These are phyloP conservation scores for Microcebus griseorufus DNA, from an alignment of 2,113 vertebrate species.

Conservation along the genomic window DNA sequence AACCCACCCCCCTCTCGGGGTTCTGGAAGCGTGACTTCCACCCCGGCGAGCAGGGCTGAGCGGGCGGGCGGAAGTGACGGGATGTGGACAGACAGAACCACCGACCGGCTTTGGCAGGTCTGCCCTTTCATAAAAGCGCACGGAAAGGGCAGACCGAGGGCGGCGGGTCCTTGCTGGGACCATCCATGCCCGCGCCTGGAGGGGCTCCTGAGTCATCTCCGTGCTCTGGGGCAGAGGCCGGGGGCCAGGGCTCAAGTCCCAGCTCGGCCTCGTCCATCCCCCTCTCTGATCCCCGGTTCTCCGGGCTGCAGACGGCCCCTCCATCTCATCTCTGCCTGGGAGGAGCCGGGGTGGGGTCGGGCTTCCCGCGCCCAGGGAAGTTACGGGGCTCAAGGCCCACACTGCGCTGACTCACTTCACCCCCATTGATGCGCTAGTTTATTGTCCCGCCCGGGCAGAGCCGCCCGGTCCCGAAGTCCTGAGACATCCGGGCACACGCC, in stretches of 20 bases:
- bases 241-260: accelerated
- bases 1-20: neutral
- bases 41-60: neutral
- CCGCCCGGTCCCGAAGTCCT: neutral
- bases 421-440: neutral
- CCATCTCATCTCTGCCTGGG: neutral
- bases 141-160: neutral
- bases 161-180: accelerated
- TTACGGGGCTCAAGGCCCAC: neutral
- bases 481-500: too few species aligned
- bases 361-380: neutral
- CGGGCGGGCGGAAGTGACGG: neutral
- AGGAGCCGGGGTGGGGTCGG: neutral
- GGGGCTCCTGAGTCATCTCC: neutral
- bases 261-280: neutral
- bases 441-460: neutral
- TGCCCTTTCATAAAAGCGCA: neutral
- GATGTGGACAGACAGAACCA: neutral
- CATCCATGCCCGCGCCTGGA: accelerated
- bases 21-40: neutral
- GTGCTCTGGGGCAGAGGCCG: neutral
- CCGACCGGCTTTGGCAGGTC: neutral
- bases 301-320: neutral
- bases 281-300: neutral
- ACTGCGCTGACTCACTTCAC: neutral